Conservation (phyloP, 2,888 invertebrate species). For the Calameuta filiformis region DNA sequence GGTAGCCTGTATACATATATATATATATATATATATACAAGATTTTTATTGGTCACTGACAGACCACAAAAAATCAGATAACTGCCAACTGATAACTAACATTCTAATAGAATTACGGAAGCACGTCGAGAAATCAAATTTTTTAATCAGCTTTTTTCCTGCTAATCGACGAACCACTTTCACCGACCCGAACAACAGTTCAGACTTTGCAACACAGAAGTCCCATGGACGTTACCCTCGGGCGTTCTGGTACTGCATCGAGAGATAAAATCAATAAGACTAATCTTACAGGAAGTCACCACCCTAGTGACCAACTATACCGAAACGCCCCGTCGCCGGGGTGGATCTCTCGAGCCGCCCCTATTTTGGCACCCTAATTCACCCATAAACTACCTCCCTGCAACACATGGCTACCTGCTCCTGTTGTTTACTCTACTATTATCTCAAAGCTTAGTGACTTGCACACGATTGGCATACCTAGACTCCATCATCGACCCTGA, state of each 20-base stretch:
- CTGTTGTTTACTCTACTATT: constrained; percentile 64
- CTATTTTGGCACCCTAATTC: constrained; percentile 48
- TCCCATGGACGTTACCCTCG: constrained; percentile 27
- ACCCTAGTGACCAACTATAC: constrained; percentile 20
- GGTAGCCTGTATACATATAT: not conserved
- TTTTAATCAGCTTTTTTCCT: not conserved
- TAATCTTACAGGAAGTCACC: constrained; percentile 10
- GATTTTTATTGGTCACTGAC: not conserved
- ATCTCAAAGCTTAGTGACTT: constrained; percentile 35
- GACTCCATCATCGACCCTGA: not conserved
- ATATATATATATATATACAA: too few relatives aligned
- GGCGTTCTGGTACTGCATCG: constrained; percentile 8
- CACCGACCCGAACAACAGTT: not conserved
- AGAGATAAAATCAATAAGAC: constrained; percentile 13
- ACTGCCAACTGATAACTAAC: not conserved
- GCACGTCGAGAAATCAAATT: not conserved
- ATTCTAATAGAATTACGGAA: not conserved
- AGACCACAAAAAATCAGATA: not conserved
- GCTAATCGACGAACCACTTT: not conserved
- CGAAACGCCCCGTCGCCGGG: constrained; percentile 52
- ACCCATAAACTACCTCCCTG: constrained; percentile 43
- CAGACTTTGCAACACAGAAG: constrained; percentile 9
- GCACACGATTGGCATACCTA: not conserved
- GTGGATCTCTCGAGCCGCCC: constrained; percentile 47
- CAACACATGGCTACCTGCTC: constrained; percentile 53